Conservation (phyloP, 1,140 invertebrate species). For the Aphis craccivora region DNA sequence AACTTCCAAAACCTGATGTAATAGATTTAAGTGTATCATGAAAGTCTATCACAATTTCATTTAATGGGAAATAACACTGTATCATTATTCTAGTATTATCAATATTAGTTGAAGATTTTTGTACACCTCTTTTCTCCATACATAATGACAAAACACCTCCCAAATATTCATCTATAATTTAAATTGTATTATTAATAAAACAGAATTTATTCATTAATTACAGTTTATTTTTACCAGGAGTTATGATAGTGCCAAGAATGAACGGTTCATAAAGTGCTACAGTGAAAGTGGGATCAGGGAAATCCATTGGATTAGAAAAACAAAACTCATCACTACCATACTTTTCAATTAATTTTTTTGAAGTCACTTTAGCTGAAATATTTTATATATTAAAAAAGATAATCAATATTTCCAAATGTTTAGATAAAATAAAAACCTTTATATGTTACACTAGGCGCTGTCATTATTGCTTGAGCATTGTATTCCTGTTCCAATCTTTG, state of each 20-base stretch:
- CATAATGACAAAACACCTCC: slow-evolving; percentile 77
- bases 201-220: background rate
- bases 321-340: slow-evolving; percentile 74
- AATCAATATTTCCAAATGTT: background rate
- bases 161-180: slow-evolving; percentile 71
- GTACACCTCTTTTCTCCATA: slow-evolving; percentile 79
- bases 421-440: slow-evolving; percentile 67
- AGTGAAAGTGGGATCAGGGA: slow-evolving; percentile 76
- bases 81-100: slow-evolving; percentile 84
- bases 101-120: slow-evolving; percentile 78
- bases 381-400: background rate
- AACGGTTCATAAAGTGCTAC: slow-evolving; percentile 86
- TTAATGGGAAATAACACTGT: slow-evolving; percentile 85
- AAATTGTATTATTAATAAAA: background rate
- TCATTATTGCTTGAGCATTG: slow-evolving; percentile 86
- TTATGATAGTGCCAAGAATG: slow-evolving; percentile 68
- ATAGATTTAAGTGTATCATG: slow-evolving; percentile 90
- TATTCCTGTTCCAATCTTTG: slow-evolving; percentile 95
- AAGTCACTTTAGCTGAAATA: slow-evolving; percentile 72
- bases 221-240: slow-evolving; percentile 71
- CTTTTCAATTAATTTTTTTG: slow-evolving; percentile 73
- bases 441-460: slow-evolving; percentile 94
- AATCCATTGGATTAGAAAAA: slow-evolving; percentile 85
- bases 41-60: slow-evolving; percentile 94
- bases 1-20: slow-evolving; percentile 94